These are phyloP conservation scores for Philopedon plagiatum DNA, from an alignment of 2,888 invertebrate species.

Conservation along the genomic window DNA sequence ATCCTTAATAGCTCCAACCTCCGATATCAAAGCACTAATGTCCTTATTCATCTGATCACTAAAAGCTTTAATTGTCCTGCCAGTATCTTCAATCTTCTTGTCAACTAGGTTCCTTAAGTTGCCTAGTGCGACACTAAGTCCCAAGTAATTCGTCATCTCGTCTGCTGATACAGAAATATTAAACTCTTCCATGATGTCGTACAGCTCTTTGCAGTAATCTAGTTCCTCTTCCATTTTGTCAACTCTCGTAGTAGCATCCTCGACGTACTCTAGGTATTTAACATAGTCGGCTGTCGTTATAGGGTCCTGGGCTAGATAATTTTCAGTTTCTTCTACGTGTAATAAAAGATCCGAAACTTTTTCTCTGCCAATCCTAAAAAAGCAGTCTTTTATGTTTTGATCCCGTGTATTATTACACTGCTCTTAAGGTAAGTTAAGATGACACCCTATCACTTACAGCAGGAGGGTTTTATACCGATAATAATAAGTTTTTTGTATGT, in stretches of 20 bases:
- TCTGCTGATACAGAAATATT: constrained; percentile 80
- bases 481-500: too few species aligned
- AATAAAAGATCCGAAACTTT: constrained; percentile 66
- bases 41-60: constrained; percentile 84
- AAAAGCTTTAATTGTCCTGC: constrained; percentile 79
- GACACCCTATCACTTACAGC: too few species aligned
- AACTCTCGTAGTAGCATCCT: constrained; percentile 77
- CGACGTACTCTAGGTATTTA: constrained; percentile 79
- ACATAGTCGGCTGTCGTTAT: constrained; percentile 81
- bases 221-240: constrained; percentile 80
- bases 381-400: neutral
- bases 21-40: constrained; percentile 79
- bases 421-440: too few species aligned
- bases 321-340: constrained; percentile 76
- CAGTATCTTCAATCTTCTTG: constrained; percentile 78
- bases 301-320: constrained; percentile 77
- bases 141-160: constrained; percentile 77
- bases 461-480: too few species aligned
- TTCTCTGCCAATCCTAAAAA: constrained; percentile 75
- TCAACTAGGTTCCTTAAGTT: constrained; percentile 80
- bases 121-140: constrained; percentile 76
- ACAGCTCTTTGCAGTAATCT: constrained; percentile 86
- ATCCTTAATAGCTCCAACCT: constrained; percentile 81
- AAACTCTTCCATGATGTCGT: constrained; percentile 88
- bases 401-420: too few species aligned